Base-by-base conservation (phyloP, 2,797 vertebrate genomes). In the Corythornis leucogaster region DNA sequence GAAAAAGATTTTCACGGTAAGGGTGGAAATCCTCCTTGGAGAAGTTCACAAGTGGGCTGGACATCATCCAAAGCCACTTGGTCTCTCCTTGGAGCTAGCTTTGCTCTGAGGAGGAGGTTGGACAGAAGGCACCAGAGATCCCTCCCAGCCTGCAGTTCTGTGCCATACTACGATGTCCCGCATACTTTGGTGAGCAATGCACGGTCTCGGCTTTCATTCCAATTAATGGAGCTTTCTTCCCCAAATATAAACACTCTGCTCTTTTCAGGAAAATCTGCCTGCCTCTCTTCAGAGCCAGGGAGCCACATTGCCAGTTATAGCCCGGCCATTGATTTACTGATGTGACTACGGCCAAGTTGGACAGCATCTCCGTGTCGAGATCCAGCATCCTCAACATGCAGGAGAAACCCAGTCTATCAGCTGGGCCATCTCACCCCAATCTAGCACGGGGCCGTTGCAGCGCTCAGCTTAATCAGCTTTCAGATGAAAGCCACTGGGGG, bases 21-120 rank as follows among this genome's bases (percentile, higher is more conserved):
- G 84, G 79, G 93, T 92, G 93, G 81, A 96, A 96, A 96, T 95
- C 88, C 93, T 94, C 45, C 81, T 93, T 94, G 93, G 90, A 96
- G 88, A 70, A 86, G 90, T 86, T 88, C 55, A 53, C 31, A 86
- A 76, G 28, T 30, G 15, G 25, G 50, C 57, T 93, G 93, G 93
- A 59, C n/a, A 74, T 90, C 86, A 50, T 50, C 42, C 84, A 90
- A 25, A 94, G 88, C 85, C 90, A 94, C 92, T 78, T 73, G 51
- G 67, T 90, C 24, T 90, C 48, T 53, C 25, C 71, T 59, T 66
- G 88, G 86, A 86, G 59, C 57, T 88, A 62, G 18, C 42, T 53
- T 11, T 84, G 55, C 59, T 79, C 13, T 0, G 25, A 79, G 80
- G 63, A 88, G 46, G 70, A 51, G 73, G 74, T 12, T 77, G 64